Percentiles rank a stretch among this genome's conserved stretches.
These are phyloP conservation scores for Helobdella robusta DNA, from an alignment of 2,888 invertebrate species.

Conservation along the genomic window DNA sequence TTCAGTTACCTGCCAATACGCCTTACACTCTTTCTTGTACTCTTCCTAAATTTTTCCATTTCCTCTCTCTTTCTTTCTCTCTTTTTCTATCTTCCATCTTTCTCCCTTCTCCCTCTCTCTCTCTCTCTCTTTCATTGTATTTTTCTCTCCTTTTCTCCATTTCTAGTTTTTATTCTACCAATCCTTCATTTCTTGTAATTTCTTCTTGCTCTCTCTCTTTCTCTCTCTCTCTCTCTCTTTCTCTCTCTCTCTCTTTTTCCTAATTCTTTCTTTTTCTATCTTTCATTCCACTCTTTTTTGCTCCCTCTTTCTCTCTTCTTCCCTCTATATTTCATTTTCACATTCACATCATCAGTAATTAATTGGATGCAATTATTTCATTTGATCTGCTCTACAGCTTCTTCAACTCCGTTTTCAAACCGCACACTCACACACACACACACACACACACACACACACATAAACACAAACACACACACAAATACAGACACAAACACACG, in stretches of 20 bases:
- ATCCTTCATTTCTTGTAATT: not conserved
- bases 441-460: constrained; percentile 3
- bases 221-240: not conserved
- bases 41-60: no score
- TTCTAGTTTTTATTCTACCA: not conserved
- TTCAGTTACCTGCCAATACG: no score
- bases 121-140: not conserved
- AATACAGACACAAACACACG: not conserved
- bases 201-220: not conserved
- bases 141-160: not conserved
- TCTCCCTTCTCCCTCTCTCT: not conserved
- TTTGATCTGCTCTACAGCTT: no score
- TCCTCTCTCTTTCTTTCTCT: not conserved
- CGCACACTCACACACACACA: not conserved
- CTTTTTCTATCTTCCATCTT: not conserved
- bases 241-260: not conserved
- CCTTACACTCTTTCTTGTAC: not conserved
- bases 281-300: not conserved
- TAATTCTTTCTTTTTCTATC: not conserved
- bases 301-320: not conserved
- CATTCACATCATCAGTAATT: no score
- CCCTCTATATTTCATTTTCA: no score
- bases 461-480: not conserved
- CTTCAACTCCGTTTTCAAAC: no score
- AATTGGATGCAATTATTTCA: no score